phyloP scores from a whole-genome alignment of 2,888 invertebrate species.

The Eumerus sabulonum region DNA sequence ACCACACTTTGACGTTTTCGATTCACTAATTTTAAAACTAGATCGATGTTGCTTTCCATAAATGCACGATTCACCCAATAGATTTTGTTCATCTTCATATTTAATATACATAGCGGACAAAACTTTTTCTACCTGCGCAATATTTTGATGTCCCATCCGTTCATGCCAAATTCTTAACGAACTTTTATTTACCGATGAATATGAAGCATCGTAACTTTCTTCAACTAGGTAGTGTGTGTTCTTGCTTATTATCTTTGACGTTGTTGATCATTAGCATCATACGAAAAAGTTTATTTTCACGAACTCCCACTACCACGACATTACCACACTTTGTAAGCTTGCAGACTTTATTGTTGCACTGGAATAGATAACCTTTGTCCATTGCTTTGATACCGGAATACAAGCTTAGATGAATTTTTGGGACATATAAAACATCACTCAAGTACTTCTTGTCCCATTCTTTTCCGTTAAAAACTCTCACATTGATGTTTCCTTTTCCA shows the following conservation, averaged over 20 bases:
- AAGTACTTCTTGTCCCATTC: slow-evolving; percentile 44
- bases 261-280: slow-evolving; percentile 13
- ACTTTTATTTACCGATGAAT: not conserved
- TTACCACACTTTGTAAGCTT: no score
- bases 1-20: slow-evolving; percentile 9
- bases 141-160: slow-evolving; percentile 26
- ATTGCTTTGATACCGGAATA: slow-evolving; percentile 8
- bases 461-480: slow-evolving; percentile 47
- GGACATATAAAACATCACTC: slow-evolving; percentile 41
- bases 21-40: slow-evolving; percentile 4
- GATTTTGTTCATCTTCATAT: not conserved
- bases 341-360: slow-evolving; percentile 18
- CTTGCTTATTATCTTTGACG: not conserved
- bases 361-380: slow-evolving; percentile 25
- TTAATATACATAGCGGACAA: not conserved
- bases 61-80: slow-evolving; percentile 3
- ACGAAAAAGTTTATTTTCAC: slow-evolving; percentile 25
- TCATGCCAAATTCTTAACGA: slow-evolving; percentile 23
- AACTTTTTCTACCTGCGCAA: slow-evolving; percentile 14
- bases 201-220: not conserved
- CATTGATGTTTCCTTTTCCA: slow-evolving; percentile 47
- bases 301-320: slow-evolving; percentile 40
- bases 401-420: slow-evolving; percentile 26
- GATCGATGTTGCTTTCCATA: slow-evolving; percentile 3
- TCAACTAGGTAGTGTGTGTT: not conserved